These are phyloP conservation scores for Antedon bifida DNA, from an alignment of 35 echinoderm and acorn worm species.

Conservation along the genomic window DNA sequence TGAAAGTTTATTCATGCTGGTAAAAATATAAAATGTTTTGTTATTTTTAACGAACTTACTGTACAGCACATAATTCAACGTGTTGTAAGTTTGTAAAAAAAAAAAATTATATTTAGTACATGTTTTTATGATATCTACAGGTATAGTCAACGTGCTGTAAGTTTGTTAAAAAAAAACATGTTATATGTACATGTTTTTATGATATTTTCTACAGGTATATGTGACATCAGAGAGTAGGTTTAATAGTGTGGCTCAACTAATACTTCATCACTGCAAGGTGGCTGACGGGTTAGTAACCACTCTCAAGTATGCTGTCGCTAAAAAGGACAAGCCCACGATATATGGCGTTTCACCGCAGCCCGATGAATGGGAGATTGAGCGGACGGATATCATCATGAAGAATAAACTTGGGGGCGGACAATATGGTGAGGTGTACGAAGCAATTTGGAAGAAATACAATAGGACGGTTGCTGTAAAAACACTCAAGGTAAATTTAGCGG, in stretches of 20 bases:
- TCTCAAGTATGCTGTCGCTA: conserved; percentile 78
- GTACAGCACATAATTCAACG: no score
- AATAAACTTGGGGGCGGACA: conserved; percentile 88
- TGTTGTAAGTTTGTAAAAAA: no score
- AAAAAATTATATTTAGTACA: no score
- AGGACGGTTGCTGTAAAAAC: conserved; percentile 93
- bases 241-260: conserved; percentile 67
- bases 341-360: conserved; percentile 82
- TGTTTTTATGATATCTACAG: no score
- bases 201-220: conserved; percentile 64
- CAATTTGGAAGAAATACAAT: conserved; percentile 91
- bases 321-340: conserved; percentile 94
- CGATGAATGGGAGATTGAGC: conserved; percentile 88
- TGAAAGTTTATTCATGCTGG: no score
- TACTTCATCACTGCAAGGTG: conserved; percentile 78
- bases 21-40: no score
- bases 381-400: conserved; percentile 96
- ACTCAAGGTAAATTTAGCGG: conserved; percentile 82
- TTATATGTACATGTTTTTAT: no score
- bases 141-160: no score
- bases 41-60: no score
- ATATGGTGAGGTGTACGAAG: conserved; percentile 96
- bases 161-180: no score
- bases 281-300: conserved; percentile 88
- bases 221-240: conserved; percentile 82